phyloP scores from a whole-genome alignment of 2,888 invertebrate species.

The Spodoptera picta region DNA sequence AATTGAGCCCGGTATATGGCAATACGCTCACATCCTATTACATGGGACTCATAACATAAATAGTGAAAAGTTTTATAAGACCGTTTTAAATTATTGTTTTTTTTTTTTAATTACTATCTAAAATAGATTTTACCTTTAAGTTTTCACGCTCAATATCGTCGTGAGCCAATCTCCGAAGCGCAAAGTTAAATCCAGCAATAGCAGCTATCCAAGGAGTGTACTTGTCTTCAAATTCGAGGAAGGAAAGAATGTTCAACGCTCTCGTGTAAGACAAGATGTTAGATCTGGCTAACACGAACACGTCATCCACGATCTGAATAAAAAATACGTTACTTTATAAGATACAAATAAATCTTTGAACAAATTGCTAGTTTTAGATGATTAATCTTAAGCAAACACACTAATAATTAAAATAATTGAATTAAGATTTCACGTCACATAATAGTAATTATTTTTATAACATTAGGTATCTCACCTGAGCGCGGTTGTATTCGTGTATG shows the following conservation, averaged over 20 bases:
- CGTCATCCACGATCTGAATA: slow-evolving; percentile 90
- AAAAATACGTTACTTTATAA: neutral
- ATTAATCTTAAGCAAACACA: too few species aligned
- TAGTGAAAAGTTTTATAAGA: too few species aligned
- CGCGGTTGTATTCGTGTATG: slow-evolving; percentile 90
- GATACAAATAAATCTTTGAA: too few species aligned
- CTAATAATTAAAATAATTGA: too few species aligned
- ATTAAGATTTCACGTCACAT: neutral
- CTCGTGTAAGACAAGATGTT: slow-evolving; percentile 82
- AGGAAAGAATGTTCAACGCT: slow-evolving; percentile 88
- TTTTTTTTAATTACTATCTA: neutral
- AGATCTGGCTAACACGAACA: slow-evolving; percentile 88
- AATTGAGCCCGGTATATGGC: too few species aligned
- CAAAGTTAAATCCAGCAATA: slow-evolving; percentile 82
- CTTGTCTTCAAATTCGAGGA: slow-evolving; percentile 89
- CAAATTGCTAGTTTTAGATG: too few species aligned
- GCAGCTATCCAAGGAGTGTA: slow-evolving; percentile 92
- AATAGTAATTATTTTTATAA: neutral
- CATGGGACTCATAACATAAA: too few species aligned
- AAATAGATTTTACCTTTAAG: slow-evolving; percentile 64
- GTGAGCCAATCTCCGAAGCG: slow-evolving; percentile 80
- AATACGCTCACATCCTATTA: too few species aligned
- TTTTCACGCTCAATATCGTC: slow-evolving; percentile 61
- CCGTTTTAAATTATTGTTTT: too few species aligned
- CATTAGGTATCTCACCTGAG: slow-evolving; percentile 84